These are phyloP conservation scores for Delphinapterus leucas DNA, from an alignment of 2,113 vertebrate genomes.

Conservation along the genomic window DNA sequence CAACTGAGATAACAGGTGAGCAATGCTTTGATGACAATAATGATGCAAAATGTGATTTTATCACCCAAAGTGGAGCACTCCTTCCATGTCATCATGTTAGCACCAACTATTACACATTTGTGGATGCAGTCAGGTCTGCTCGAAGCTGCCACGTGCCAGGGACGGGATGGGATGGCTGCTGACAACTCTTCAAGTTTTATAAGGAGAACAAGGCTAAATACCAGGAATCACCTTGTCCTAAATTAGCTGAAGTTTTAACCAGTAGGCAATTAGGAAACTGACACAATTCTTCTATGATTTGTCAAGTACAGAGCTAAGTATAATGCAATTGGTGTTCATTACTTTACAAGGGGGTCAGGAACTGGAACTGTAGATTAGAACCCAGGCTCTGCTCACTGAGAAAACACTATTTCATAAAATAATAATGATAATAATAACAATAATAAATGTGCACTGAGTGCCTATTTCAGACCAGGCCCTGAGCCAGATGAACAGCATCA, in stretches of 20 bases:
- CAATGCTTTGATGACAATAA: background rate
- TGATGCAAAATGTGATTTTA: background rate
- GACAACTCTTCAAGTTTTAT: background rate
- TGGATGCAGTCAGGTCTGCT: accelerated
- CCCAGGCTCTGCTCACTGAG: background rate
- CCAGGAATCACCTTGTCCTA: background rate
- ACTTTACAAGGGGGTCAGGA: background rate
- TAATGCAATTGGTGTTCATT: background rate
- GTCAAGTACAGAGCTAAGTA: background rate
- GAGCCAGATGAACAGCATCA: too few species aligned
- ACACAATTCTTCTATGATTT: background rate
- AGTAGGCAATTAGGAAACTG: background rate
- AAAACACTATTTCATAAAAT: background rate
- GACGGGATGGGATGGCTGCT: background rate
- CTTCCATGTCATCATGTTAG: accelerated
- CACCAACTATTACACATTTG: accelerated
- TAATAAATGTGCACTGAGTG: too few species aligned
- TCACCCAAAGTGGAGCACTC: background rate
- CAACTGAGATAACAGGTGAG: background rate
- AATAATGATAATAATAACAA: background rate
- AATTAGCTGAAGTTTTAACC: background rate
- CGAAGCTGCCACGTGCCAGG: accelerated
- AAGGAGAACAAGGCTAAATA: background rate
- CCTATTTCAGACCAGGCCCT: background rate
- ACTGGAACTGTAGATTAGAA: background rate